phyloP scores from a whole-genome alignment of 2,797 vertebrate genomes.

The Cirrhinus mrigala region DNA sequence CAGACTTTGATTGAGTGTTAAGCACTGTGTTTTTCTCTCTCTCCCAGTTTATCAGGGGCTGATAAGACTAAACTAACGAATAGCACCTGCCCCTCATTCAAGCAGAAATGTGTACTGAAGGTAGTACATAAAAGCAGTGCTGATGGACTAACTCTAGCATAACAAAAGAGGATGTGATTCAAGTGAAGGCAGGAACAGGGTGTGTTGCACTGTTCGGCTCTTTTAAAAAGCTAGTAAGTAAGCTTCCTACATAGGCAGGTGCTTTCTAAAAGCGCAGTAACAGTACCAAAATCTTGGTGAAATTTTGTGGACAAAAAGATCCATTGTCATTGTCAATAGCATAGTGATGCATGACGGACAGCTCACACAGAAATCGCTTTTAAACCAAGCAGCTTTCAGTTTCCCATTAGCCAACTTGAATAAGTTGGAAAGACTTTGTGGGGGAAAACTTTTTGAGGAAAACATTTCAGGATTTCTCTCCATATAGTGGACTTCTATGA shows the following conservation, averaged over 20 bases:
- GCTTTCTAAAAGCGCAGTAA: no score
- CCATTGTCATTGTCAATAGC: neutral
- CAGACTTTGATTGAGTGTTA: constrained; percentile 27
- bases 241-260: neutral
- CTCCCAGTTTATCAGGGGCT: constrained; percentile 17
- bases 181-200: neutral
- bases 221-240: neutral
- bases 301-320: neutral
- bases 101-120: constrained; percentile 29
- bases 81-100: constrained; percentile 55
- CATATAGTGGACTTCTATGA: no score
- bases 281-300: neutral
- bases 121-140: neutral
- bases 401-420: neutral
- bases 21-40: constrained; percentile 41
- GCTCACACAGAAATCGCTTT: neutral
- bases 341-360: neutral
- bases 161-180: constrained; percentile 19
- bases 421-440: no score
- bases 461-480: no score
- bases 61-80: constrained; percentile 47
- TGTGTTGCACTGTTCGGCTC: neutral
- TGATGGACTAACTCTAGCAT: constrained; percentile 30
- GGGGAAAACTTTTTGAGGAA: no score
- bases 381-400: neutral